phyloP scores from a whole-genome alignment of 2,113 vertebrate species.

The Istiophorus platypterus region DNA sequence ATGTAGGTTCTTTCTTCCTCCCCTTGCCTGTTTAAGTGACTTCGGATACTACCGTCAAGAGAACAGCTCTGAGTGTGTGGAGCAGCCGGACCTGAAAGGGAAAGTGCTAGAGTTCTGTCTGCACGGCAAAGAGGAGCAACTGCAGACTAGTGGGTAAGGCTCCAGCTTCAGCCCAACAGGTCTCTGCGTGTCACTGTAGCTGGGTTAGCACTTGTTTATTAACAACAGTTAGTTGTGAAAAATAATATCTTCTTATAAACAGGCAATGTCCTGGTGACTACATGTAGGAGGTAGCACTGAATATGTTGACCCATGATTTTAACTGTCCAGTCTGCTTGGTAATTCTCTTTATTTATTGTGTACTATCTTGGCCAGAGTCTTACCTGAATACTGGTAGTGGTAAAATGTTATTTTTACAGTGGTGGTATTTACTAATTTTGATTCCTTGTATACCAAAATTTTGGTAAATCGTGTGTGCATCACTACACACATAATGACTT shows the following conservation, averaged over 20 bases:
- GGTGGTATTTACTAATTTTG: not conserved
- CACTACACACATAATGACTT: not conserved
- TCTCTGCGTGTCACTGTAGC: not conserved
- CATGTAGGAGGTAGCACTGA: not conserved
- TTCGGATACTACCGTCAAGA: slow-evolving; percentile 94
- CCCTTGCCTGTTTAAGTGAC: slow-evolving; percentile 82
- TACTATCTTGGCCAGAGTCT: not conserved
- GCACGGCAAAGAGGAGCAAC: slow-evolving; percentile 89
- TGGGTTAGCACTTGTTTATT: not conserved
- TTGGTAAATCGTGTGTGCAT: not conserved
- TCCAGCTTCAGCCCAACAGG: not conserved
- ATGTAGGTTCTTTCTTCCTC: not conserved
- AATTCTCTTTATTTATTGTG: too few species aligned
- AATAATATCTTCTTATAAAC: not conserved
- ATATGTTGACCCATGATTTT: not conserved
- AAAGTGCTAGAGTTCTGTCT: slow-evolving; percentile 93
- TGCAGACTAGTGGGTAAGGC: slow-evolving; percentile 90
- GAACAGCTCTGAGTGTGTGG: slow-evolving; percentile 90
- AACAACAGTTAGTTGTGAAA: accelerated
- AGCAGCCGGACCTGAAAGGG: slow-evolving; percentile 90
- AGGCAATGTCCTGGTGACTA: accelerated
- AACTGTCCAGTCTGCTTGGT: too few species aligned
- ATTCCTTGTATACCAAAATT: not conserved
- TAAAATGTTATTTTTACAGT: not conserved
- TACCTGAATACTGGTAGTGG: not conserved